These are phyloP conservation scores for Melipona bicolor DNA, from an alignment of 2,888 invertebrate species.

Conservation along the genomic window DNA sequence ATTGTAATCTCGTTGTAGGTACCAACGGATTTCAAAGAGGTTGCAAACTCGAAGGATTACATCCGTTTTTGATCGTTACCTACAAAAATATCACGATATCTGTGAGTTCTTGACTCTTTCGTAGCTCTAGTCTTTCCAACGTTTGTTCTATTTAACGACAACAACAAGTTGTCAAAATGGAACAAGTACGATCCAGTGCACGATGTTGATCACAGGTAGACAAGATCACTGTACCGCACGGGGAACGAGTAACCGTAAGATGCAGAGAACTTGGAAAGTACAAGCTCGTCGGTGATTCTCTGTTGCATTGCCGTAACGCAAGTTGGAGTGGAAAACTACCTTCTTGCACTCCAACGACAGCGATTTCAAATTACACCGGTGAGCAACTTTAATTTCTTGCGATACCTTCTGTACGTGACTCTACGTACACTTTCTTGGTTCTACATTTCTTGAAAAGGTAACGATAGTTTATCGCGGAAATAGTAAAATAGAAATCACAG, in stretches of 20 bases:
- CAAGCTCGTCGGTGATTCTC: constrained; percentile 92
- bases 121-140: neutral
- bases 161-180: neutral
- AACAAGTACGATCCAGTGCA: neutral
- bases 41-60: constrained; percentile 83
- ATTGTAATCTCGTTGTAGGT: constrained; percentile 6
- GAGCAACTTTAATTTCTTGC: constrained; percentile 49
- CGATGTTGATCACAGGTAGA: constrained; percentile 76
- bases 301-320: constrained; percentile 92
- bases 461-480: neutral
- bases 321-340: constrained; percentile 92
- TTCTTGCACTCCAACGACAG: constrained; percentile 93
- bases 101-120: constrained; percentile 67
- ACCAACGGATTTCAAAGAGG: constrained; percentile 73
- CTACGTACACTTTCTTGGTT: too few species aligned
- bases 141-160: neutral
- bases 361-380: constrained; percentile 94
- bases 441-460: neutral
- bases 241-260: constrained; percentile 90
- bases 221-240: constrained; percentile 87
- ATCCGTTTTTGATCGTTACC: constrained; percentile 83
- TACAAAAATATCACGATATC: constrained; percentile 84
- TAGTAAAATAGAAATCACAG: neutral
- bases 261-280: constrained; percentile 93
- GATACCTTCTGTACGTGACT: neutral